Percentiles rank a stretch among this genome's conserved stretches.
phyloP scores from a whole-genome alignment of 2,888 invertebrate genomes.

The Cheilosia vulpina region DNA sequence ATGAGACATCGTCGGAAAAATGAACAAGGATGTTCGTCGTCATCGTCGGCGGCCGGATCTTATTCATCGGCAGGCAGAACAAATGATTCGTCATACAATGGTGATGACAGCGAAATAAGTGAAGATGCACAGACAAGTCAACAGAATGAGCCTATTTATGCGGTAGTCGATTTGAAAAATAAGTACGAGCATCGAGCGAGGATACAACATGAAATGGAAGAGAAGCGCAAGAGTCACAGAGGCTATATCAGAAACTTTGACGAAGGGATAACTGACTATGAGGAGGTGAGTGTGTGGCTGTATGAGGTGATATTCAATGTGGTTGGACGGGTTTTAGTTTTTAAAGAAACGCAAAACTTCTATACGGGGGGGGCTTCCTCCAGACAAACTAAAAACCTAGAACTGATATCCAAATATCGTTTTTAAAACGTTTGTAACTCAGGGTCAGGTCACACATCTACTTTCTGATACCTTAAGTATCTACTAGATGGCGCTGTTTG shows the following conservation, averaged over 20 bases:
- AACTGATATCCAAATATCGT: no score
- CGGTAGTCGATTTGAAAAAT: conserved; percentile 80
- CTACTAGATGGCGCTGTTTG: no score
- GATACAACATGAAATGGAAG: conserved; percentile 75
- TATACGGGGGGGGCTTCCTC: no score
- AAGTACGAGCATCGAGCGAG: conserved; percentile 78
- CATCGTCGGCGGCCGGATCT: conserved; percentile 42
- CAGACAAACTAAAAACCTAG: no score
- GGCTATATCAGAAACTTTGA: conserved; percentile 76
- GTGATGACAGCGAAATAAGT: conserved; percentile 42
- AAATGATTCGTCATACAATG: conserved; percentile 45
- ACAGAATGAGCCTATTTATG: conserved; percentile 79
- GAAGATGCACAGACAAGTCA: conserved; percentile 18
- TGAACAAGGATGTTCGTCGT: conserved; percentile 43
- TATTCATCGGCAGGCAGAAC: conserved; percentile 39
- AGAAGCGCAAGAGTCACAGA: conserved; percentile 63
- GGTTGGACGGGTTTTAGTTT: no score
- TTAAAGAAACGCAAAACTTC: no score
- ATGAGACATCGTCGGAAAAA: conserved; percentile 27
- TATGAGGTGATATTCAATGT: no score
- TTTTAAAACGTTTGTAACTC: no score
- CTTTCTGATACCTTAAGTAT: no score
- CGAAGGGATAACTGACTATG: conserved; percentile 76
- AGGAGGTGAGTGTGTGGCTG: conserved; percentile 75
- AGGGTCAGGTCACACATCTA: no score